These are phyloP conservation scores for Lepidotrigona ventralis DNA, from an alignment of 1,140 invertebrate species.

Conservation along the genomic window DNA sequence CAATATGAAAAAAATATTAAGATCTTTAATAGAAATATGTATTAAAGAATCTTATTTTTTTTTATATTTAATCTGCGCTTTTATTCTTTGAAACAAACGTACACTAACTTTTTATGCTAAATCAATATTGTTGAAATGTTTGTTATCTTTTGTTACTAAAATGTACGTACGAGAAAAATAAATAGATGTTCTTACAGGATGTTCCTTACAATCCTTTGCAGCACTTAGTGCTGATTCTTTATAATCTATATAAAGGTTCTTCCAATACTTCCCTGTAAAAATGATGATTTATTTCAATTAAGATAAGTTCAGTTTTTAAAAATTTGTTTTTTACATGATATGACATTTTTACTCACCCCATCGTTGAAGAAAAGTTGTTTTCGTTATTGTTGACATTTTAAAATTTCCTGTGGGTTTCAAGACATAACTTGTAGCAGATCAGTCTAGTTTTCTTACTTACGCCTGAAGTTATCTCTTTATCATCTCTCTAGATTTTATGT, in stretches of 20 bases:
- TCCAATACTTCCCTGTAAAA: conserved; percentile 70
- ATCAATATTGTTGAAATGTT: neutral
- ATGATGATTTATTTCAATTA: neutral
- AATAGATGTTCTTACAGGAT: conserved; percentile 65
- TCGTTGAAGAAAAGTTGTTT: conserved; percentile 69
- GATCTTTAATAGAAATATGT: neutral
- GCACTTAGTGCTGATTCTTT: conserved; percentile 70
- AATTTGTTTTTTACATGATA: neutral
- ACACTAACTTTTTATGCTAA: neutral
- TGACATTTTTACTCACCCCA: conserved; percentile 66
- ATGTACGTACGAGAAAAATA: conserved; percentile 58
- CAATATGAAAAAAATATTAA: neutral
- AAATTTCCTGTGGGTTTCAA: conserved; percentile 56
- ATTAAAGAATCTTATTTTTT: too few species aligned
- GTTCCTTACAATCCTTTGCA: conserved; percentile 69
- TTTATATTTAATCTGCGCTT: neutral
- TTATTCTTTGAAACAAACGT: neutral
- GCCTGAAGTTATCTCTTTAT: neutral
- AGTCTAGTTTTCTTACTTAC: neutral
- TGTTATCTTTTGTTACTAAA: neutral
- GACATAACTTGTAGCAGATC: neutral
- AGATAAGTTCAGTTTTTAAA: neutral
- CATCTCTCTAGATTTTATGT: neutral
- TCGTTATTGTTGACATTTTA: conserved; percentile 61
- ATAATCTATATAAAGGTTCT: conserved; percentile 68